Base-by-base conservation (phyloP, 2,797 vertebrate genomes). In the Chaetodon trifasciatus region DNA sequence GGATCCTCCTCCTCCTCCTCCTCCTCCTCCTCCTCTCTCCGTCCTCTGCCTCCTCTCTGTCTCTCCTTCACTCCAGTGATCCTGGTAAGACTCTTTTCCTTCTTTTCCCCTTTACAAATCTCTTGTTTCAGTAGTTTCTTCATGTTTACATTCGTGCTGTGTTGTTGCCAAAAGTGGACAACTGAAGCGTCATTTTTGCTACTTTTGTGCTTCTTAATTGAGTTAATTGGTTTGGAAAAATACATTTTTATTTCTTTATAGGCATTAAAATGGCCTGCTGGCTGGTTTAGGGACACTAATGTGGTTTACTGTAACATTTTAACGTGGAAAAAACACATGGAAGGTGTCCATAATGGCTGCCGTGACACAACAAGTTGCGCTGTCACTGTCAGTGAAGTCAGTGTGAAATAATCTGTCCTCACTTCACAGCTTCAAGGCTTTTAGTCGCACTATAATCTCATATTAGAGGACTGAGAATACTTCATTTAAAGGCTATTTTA, bases 51-150 rank as follows among this genome's bases (percentile, higher is more conserved):
- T 79, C 73, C 49, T 65, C 77, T 73, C 76, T 68, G 85, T 69
- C 71, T 81, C 62, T 85, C 47, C 39, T 80, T 79, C 42, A 37
- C 83, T 78, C 61, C 56, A 8, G 79, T 56, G 75, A 64, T 78
- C 65, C 74, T n/a, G 91, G 92, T 93, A 84, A 90, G 92, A 64
- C 74, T 50, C 0, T 52, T 72, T 32, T 76, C 11, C 8, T 24
- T 68, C 17, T 49, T 8, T 24, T 1, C 8, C 3, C 11, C 5
- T n/a, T 49, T 6, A 37, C 0, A 72, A 50, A 62, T 23, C 6
- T 28, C 8, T 73, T 39, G 6, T 21, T 47, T 65, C 21, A 24
- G 21, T 50, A 8, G 1, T 35, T 8, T 42, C 3, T 17, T 24
- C 15, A 0, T 40, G 37, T 76, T 70, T 12, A 21, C 8, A 0